A percentile compares a stretch with the other conserved stretches of the same genome.
Conservation (phyloP, 2,797 vertebrate species). For the Synanceia verrucosa region DNA sequence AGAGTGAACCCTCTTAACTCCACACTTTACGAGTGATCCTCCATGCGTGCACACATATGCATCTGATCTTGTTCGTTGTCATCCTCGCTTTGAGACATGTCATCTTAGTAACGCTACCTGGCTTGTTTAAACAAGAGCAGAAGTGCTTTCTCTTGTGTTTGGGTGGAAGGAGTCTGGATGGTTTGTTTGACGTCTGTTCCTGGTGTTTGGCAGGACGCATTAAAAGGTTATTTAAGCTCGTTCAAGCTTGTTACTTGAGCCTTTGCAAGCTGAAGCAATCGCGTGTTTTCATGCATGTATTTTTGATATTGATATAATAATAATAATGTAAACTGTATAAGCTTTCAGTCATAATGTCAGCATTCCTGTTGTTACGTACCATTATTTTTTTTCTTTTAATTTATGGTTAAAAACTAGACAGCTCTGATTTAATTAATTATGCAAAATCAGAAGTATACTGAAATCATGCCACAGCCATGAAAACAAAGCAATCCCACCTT, state of each 20-base stretch:
- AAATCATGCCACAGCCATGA: not conserved
- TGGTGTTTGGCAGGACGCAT: not conserved
- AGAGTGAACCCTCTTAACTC: not conserved
- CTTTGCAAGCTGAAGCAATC: not conserved
- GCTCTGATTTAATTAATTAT: not conserved
- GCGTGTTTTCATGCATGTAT: not conserved
- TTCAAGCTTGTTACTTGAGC: not conserved
- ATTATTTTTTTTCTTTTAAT: not conserved
- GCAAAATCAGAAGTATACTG: not conserved
- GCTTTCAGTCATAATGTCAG: too few species aligned
- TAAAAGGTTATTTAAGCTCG: not conserved
- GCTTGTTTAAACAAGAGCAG: slow-evolving; percentile 9
- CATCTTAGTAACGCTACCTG: not conserved
- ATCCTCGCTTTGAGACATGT: not conserved
- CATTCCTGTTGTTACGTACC: not conserved
- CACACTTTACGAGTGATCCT: not conserved
- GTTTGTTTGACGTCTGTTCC: slow-evolving; percentile 42
- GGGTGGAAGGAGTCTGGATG: slow-evolving; percentile 15
- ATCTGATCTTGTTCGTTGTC: not conserved
- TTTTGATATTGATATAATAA: not conserved
- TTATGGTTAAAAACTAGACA: not conserved
- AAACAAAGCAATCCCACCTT: not conserved
- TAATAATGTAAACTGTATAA: not conserved
- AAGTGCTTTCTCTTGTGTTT: slow-evolving; percentile 18
- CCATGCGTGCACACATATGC: not conserved